phyloP scores from a whole-genome alignment of 2,113 vertebrate species.

The Speoplatyrhinus poulsoni region DNA sequence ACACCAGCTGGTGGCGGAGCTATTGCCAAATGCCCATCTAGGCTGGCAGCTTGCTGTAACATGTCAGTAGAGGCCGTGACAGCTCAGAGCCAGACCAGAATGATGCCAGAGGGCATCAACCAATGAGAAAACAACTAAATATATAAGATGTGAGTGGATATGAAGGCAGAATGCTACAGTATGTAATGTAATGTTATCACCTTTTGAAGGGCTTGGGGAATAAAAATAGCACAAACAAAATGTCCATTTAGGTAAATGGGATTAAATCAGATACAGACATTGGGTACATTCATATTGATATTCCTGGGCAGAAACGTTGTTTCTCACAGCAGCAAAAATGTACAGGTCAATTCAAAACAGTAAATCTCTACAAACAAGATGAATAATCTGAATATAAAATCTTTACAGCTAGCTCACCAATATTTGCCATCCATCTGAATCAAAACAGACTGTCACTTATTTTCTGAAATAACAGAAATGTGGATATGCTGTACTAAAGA shows the following conservation, averaged over 20 bases:
- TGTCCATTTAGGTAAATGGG: background rate
- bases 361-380: too few relatives aligned
- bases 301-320: background rate
- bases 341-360: too few relatives aligned
- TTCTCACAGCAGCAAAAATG: background rate
- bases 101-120: conserved; percentile 59
- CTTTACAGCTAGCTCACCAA: background rate
- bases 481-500: conserved; percentile 2
- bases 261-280: too few relatives aligned
- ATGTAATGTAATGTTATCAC: background rate
- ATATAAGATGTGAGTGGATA: conserved; percentile 11
- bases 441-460: background rate
- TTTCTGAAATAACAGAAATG: background rate
- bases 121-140: conserved; percentile 56
- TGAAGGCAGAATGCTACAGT: conserved; percentile 5
- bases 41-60: conserved; percentile 72
- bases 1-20: conserved; percentile 73
- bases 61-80: conserved; percentile 69
- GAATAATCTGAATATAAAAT: conserved; percentile 9
- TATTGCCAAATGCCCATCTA: conserved; percentile 71
- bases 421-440: too few relatives aligned
- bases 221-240: background rate
- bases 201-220: background rate
- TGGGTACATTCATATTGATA: background rate
- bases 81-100: conserved; percentile 62